Percentiles rank a stretch among this genome's conserved stretches.
Evolutionary conservation across 1,140 invertebrate species (phyloP).

Genomic region (Coelopa frigida): DNA sequence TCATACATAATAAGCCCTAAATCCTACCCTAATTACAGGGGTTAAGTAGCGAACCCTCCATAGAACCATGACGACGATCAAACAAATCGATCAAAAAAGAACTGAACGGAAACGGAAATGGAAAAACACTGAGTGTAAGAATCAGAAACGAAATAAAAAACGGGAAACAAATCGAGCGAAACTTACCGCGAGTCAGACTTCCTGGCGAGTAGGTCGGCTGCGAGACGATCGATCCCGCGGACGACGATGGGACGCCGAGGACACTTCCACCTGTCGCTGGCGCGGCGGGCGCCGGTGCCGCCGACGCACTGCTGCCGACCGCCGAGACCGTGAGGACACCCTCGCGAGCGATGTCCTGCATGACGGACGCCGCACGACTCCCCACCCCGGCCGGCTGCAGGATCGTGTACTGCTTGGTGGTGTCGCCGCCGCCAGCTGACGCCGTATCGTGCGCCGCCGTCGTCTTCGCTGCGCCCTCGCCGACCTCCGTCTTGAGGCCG

Average conservation of each 20-base stretch:
- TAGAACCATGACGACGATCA: no score
- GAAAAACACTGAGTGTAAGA: slow-evolving; percentile 4
- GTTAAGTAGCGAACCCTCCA: no score
- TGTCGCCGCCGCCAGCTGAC: slow-evolving; percentile 7
- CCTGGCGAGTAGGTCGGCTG: slow-evolving; percentile 61
- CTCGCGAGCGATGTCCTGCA: slow-evolving; percentile 65
- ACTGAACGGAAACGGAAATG: slow-evolving; percentile 2
- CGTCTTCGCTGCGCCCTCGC: not conserved
- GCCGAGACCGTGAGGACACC: slow-evolving; percentile 58
- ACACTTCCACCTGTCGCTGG: slow-evolving; percentile 31
- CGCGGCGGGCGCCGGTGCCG: slow-evolving; percentile 25
- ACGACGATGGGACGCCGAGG: slow-evolving; percentile 38
- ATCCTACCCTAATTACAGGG: no score
- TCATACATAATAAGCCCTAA: no score
- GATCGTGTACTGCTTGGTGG: slow-evolving; percentile 71
- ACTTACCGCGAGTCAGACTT: slow-evolving; percentile 66
- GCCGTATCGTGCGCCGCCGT: not conserved
- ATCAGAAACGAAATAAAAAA: slow-evolving; percentile 1
- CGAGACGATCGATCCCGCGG: slow-evolving; percentile 46
- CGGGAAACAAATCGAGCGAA: not conserved
- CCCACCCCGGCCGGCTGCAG: slow-evolving; percentile 70
- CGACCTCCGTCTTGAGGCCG: not conserved
- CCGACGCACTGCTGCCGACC: slow-evolving; percentile 53
- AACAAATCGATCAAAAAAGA: not conserved
- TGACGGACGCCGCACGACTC: slow-evolving; percentile 66